Evolutionary conservation across 2,797 vertebrate species (phyloP).

Genomic region (Hippoglossus hippoglossus): DNA sequence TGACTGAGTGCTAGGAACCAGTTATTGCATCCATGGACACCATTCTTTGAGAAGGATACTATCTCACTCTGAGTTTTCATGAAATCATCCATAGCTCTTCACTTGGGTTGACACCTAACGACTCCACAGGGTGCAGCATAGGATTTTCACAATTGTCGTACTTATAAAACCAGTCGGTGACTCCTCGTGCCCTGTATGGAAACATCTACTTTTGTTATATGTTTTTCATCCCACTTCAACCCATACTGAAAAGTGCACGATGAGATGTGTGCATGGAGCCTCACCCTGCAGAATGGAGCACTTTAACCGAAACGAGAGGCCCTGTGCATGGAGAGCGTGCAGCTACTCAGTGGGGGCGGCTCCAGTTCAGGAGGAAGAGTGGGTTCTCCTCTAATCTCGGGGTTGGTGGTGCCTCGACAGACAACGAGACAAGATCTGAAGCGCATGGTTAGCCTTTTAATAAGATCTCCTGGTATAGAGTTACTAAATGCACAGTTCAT

Average conservation of each 20-base stretch:
- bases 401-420: not conserved
- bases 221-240: not conserved
- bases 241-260: not conserved
- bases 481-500: not conserved
- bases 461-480: not conserved
- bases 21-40: no score
- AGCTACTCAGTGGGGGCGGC: not conserved
- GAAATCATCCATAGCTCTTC: no score
- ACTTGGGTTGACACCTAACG: not conserved
- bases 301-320: not conserved
- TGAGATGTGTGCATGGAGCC: not conserved
- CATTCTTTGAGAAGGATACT: no score
- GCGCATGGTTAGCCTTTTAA: not conserved
- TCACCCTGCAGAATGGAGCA: not conserved
- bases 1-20: no score
- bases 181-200: not conserved
- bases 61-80: no score
- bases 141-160: slow-evolving; percentile 5
- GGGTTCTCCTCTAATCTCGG: not conserved
- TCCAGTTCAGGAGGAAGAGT: not conserved
- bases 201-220: not conserved
- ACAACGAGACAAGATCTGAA: not conserved
- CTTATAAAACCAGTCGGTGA: not conserved
- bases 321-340: not conserved
- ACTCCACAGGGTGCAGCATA: not conserved